Conservation (phyloP, 2,113 vertebrate species). For the Trachemys scripta region DNA sequence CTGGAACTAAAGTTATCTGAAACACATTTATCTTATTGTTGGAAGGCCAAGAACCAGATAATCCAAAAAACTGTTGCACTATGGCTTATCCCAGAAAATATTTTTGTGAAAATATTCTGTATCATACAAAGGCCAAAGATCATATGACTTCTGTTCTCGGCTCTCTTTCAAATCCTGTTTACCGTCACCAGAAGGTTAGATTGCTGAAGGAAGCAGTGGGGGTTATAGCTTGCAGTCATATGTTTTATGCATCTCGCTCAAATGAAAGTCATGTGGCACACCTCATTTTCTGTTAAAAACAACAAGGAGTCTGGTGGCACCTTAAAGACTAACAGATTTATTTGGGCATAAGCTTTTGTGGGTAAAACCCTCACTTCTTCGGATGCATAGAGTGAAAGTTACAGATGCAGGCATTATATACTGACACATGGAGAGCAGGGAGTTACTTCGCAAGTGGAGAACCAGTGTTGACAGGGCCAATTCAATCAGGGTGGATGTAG, state of each 20-base stretch:
- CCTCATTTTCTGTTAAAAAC: constrained; percentile 41
- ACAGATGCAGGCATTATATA: too few species aligned
- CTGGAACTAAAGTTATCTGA: constrained; percentile 46
- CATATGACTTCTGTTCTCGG: constrained; percentile 72
- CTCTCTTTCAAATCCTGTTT: constrained; percentile 68
- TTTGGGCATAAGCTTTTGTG: too few species aligned
- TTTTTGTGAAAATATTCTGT: constrained; percentile 57
- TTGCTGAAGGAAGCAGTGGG: constrained; percentile 65
- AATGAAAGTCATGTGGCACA: constrained; percentile 60
- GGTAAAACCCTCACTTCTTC: too few species aligned
- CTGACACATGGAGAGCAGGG: too few species aligned
- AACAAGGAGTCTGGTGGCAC: too few species aligned
- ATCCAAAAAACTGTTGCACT: constrained; percentile 45
- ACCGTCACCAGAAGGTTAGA: constrained; percentile 48
- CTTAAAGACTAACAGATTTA: too few species aligned
- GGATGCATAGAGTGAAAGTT: too few species aligned
- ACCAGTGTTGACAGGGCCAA: too few species aligned
- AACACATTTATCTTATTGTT: constrained; percentile 54
- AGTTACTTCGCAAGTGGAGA: too few species aligned
- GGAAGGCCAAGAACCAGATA: constrained; percentile 39
- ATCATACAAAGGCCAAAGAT: constrained; percentile 69
- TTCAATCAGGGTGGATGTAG: too few species aligned
- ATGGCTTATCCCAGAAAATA: constrained; percentile 42
- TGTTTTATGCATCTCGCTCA: constrained; percentile 53
- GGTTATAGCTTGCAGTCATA: constrained; percentile 32